A percentile compares a stretch with the other conserved stretches of the same genome.
Conservation (phyloP, 2,113 vertebrate species). For the Barbus barbus region DNA sequence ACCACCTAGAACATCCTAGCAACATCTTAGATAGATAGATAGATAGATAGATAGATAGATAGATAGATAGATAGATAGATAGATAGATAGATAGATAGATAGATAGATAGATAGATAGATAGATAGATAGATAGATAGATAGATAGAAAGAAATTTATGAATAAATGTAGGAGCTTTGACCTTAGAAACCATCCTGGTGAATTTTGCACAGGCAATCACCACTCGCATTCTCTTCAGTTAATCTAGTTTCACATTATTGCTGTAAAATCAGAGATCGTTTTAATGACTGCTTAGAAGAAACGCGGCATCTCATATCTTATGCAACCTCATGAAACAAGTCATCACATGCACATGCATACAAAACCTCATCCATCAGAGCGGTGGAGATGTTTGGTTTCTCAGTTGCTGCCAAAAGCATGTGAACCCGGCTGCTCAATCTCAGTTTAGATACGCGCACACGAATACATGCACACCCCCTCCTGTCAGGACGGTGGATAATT, state of each 20-base stretch:
- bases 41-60: no score
- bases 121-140: neutral
- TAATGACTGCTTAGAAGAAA: constrained; percentile 12
- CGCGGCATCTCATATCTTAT: constrained; percentile 28
- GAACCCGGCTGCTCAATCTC: constrained; percentile 38
- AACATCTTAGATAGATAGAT: neutral
- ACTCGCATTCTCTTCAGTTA: neutral
- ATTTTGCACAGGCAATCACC: neutral
- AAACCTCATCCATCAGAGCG: constrained; percentile 6
- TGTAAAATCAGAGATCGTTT: constrained; percentile 2
- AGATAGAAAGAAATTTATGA: no score
- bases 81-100: no score
- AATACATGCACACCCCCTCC: constrained; percentile 32
- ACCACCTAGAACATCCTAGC: neutral
- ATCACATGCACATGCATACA: constrained; percentile 13
- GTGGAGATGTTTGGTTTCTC: constrained; percentile 6
- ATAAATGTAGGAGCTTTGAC: no score
- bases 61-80: no score
- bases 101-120: neutral
- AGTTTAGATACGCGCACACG: constrained; percentile 14
- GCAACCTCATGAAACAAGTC: constrained; percentile 43
- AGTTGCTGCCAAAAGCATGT: constrained; percentile 21
- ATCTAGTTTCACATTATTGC: constrained; percentile 1
- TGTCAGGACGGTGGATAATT: constrained; percentile 56
- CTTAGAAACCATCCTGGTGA: no score